Base-by-base conservation (phyloP, 2,113 vertebrate species). In the Elachura formosa region DNA sequence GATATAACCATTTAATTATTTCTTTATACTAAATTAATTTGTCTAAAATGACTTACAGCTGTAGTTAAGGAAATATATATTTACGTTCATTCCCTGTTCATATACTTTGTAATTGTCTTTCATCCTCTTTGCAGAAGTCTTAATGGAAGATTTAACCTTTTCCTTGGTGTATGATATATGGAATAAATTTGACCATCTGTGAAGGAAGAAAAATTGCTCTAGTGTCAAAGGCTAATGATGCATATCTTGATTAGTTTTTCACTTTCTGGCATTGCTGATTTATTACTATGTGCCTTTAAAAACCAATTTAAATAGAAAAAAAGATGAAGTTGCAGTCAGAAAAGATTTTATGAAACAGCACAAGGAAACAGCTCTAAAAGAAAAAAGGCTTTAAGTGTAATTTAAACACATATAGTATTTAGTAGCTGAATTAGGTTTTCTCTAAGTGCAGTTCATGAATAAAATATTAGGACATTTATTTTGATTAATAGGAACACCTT, bases 371-470 rank as follows among this genome's bases (percentile, higher is more conserved):
- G 45, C n/a, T 72, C 68, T 80, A 84, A 76, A 80, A 72, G 73
- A 91, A 93, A 94, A 83, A 93, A 68, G 6, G 55, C 76, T 91
- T 64, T 38, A 74, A 79, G 33, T 72, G 81, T 76, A 77, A 78
- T 93, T 36, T 34, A 74, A 89, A 76, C 73, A 51, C 59, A 49
- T 43, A 54, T 40, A 48, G 54, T 82, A 74, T 94, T 97, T 95
- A 92, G 74, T 88, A 81, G 82, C 71, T 92, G 87, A 94, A 84
- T 92, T 93, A 52, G 52, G 18, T 93, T 95, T 91, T 93, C 31
- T 85, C 84, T 63, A 87, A 90, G 78, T 95, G 74, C 66, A 86
- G 79, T 79, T 95, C 38, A 87, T 79, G 45, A 84, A 87, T 87
- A 91, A 90, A 69, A 34, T 90, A 94, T 84, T 72, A 94, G 87